A percentile compares a stretch with the other conserved stretches of the same genome.
These are phyloP conservation scores for Coelopa pilipes DNA, from an alignment of 2,888 invertebrate species.

Conservation along the genomic window DNA sequence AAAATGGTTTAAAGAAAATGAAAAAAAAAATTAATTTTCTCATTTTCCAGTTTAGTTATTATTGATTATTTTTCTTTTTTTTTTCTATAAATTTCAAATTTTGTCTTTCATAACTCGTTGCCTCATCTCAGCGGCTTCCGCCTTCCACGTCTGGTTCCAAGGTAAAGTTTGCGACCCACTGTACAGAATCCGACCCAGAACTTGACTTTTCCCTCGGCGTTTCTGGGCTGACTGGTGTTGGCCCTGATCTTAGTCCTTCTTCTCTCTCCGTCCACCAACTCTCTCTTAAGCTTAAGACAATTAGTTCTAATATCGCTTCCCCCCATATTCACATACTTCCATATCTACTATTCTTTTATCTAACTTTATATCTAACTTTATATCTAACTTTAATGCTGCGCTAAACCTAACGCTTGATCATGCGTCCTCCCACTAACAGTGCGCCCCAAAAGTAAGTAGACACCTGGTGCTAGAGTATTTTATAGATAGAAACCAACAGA, in stretches of 20 bases:
- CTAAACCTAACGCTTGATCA: constrained; percentile 27
- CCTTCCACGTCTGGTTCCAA: constrained; percentile 59
- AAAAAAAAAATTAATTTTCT: too few species aligned
- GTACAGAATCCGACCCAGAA: background rate
- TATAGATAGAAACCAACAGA: too few species aligned
- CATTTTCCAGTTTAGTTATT: too few species aligned
- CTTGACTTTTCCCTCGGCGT: too few species aligned
- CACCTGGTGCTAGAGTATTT: constrained; percentile 25
- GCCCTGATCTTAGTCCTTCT: too few species aligned
- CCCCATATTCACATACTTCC: background rate
- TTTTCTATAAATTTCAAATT: constrained; percentile 30
- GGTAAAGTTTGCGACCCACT: constrained; percentile 50
- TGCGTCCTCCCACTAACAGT: constrained; percentile 46
- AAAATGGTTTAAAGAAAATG: too few species aligned
- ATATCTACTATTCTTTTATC: constrained; percentile 5
- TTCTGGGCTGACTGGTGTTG: too few species aligned
- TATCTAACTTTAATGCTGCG: constrained; percentile 28
- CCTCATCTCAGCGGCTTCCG: constrained; percentile 51
- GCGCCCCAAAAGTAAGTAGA: constrained; percentile 63
- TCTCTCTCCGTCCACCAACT: too few species aligned
- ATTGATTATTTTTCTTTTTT: constrained; percentile 35
- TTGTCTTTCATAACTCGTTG: constrained; percentile 27
- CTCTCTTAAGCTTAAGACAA: too few species aligned
- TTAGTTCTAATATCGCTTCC: too few species aligned
- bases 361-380: constrained; percentile 13